Percentiles rank a stretch among this genome's conserved stretches.
Conservation (phyloP, 2,113 vertebrate genomes). For the Nothobranchius kuhntae region DNA sequence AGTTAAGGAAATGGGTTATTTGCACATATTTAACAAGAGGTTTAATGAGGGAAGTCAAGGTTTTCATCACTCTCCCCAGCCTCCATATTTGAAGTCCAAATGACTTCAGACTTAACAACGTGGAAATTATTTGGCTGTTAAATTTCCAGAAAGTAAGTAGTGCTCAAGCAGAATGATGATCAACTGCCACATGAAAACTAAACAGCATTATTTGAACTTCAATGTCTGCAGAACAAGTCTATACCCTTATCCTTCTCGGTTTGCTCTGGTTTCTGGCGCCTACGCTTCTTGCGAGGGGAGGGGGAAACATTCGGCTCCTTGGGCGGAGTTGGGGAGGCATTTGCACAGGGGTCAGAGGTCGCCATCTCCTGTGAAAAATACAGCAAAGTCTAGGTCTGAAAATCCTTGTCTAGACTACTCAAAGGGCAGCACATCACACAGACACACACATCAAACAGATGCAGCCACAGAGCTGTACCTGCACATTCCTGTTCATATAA, state of each 20-base stretch:
- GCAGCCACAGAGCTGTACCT: conserved; percentile 34
- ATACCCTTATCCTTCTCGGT: conserved; percentile 71
- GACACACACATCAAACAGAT: conserved; percentile 36
- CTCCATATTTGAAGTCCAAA: conserved; percentile 33
- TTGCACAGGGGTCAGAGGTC: conserved; percentile 77
- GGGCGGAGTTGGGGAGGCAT: conserved; percentile 86
- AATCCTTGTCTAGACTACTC: conserved; percentile 43
- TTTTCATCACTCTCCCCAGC: conserved; percentile 45
- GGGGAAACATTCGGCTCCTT: conserved; percentile 79
- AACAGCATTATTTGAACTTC: background rate
- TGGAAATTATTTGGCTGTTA: conserved; percentile 33
- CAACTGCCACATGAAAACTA: too few species aligned
- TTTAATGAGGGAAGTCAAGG: conserved; percentile 47
- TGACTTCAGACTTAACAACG: conserved; percentile 24
- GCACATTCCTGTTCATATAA: conserved; percentile 42
- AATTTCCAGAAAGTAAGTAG: background rate
- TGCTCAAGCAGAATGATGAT: background rate
- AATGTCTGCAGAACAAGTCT: conserved; percentile 8
- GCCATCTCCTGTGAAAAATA: conserved; percentile 74
- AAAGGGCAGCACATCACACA: conserved; percentile 38
- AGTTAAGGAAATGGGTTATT: conserved; percentile 58
- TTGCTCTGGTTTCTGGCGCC: conserved; percentile 73
- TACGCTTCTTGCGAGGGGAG: conserved; percentile 75
- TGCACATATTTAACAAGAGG: conserved; percentile 50
- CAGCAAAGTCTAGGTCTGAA: conserved; percentile 58